These are phyloP conservation scores for Thaumetopoea pityocampa DNA, from an alignment of 1,140 invertebrate species.

Conservation along the genomic window DNA sequence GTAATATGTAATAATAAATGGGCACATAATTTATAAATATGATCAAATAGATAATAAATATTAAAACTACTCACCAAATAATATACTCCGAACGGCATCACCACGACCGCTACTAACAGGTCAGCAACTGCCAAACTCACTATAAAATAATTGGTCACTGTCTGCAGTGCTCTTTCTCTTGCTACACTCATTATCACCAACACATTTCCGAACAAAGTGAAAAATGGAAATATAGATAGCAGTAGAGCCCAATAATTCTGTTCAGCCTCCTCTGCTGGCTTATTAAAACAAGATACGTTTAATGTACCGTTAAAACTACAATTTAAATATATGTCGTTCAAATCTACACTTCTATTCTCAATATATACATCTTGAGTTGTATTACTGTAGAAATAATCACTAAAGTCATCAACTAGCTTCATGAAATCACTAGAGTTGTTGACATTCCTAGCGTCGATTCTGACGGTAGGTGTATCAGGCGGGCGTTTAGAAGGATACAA, in stretches of 20 bases:
- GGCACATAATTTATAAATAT: neutral
- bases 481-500: slow-evolving; percentile 48
- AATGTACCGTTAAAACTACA: slow-evolving; percentile 71
- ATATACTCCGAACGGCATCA: slow-evolving; percentile 99
- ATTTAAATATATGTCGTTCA: slow-evolving; percentile 62
- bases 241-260: slow-evolving; percentile 91
- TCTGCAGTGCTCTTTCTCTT: slow-evolving; percentile 92
- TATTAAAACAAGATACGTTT: slow-evolving; percentile 65
- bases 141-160: slow-evolving; percentile 99
- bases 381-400: slow-evolving; percentile 77
- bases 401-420: slow-evolving; percentile 78
- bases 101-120: slow-evolving; percentile 95
- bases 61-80: slow-evolving; percentile 86
- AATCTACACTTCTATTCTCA: slow-evolving; percentile 41
- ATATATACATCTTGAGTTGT: slow-evolving; percentile 56
- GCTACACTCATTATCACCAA: slow-evolving; percentile 96
- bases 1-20: slow-evolving; percentile 1
- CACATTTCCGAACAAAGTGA: slow-evolving; percentile 97
- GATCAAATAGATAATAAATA: neutral
- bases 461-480: slow-evolving; percentile 27
- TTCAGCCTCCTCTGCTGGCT: slow-evolving; percentile 39
- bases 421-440: slow-evolving; percentile 57
- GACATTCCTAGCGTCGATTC: slow-evolving; percentile 11
- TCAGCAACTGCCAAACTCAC: slow-evolving; percentile 98
- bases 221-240: slow-evolving; percentile 91